These are phyloP conservation scores for Microcebus ravelobensis DNA, from an alignment of 2,113 vertebrate genomes.

Conservation along the genomic window DNA sequence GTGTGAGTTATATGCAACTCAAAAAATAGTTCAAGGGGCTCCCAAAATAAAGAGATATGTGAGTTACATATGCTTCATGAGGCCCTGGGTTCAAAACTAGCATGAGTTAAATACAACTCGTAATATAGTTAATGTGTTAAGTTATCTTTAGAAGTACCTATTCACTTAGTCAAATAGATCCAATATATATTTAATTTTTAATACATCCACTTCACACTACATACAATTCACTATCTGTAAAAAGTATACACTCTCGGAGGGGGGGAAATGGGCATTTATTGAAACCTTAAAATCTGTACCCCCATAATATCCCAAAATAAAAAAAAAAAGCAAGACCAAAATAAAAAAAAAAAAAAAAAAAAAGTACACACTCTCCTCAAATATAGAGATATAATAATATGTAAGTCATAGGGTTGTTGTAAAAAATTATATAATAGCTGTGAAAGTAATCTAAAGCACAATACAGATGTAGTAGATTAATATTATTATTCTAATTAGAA, in stretches of 20 bases:
- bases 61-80: no score
- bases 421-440: background rate
- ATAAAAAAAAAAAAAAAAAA: no score
- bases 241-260: background rate
- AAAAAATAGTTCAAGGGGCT: no score
- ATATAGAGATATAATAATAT: conserved; percentile 17
- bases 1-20: no score
- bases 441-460: conserved; percentile 16
- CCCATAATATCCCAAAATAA: no score
- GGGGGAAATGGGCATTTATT: no score
- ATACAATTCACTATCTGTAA: background rate
- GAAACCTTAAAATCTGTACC: no score
- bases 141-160: conserved; percentile 27
- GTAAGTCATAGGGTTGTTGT: background rate
- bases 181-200: conserved; percentile 24
- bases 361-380: background rate
- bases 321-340: no score
- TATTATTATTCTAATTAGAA: conserved; percentile 31
- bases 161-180: conserved; percentile 18
- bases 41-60: no score
- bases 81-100: no score
- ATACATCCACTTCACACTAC: background rate
- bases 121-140: no score
- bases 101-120: no score
- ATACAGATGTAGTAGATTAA: background rate